phyloP scores from a whole-genome alignment of 92 coral and sea anemone species.

The Parazoanthus atlanticus region DNA sequence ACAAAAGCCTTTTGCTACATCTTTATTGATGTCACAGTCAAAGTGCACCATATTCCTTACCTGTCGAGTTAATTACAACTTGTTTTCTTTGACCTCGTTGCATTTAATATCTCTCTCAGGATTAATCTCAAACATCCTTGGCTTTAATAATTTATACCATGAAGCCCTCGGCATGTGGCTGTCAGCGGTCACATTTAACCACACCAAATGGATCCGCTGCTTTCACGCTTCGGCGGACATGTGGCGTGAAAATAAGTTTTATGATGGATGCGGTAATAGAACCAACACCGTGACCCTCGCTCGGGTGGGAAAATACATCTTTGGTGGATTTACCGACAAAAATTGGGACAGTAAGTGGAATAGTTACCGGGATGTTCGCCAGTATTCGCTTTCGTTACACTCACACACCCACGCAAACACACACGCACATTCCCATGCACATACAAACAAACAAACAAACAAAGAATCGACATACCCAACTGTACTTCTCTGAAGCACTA shows the following conservation, averaged over 20 bases:
- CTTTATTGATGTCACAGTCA: background rate
- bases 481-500: too few relatives aligned
- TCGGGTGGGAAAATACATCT: conserved; percentile 60
- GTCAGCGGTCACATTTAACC: conserved; percentile 37
- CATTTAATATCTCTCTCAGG: background rate
- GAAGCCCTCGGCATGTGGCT: conserved; percentile 61
- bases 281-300: conserved; percentile 58
- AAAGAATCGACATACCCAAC: too few relatives aligned
- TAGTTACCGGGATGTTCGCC: too few relatives aligned
- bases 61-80: background rate
- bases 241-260: conserved; percentile 54
- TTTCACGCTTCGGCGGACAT: conserved; percentile 58
- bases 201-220: conserved; percentile 65
- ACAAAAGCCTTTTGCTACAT: too few relatives aligned
- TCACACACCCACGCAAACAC: too few relatives aligned
- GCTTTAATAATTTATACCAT: conserved; percentile 55
- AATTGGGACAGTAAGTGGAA: conserved; percentile 61
- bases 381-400: too few relatives aligned
- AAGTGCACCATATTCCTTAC: background rate
- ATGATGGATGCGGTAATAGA: conserved; percentile 37
- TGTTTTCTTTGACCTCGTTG: background rate
- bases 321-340: conserved; percentile 75
- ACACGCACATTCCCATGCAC: too few relatives aligned
- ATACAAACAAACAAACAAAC: too few relatives aligned
- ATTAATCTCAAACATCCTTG: conserved; percentile 66